phyloP scores from a whole-genome alignment of 2,888 invertebrate species.

The Lasioglossum villosulum region DNA sequence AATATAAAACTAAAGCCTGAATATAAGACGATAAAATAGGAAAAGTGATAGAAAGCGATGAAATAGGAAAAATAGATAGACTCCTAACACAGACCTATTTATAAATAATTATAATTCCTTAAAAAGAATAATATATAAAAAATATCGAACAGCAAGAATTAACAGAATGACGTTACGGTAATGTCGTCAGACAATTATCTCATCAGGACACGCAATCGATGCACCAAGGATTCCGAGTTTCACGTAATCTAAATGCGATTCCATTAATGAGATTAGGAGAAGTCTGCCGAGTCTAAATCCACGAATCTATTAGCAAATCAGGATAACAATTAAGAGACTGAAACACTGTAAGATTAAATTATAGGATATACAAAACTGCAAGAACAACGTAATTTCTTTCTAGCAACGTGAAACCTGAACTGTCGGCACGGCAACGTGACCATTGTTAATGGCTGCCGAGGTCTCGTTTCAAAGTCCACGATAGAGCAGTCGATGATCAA shows the following conservation, averaged over 20 bases:
- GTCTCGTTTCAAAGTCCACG: neutral
- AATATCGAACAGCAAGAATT: slow-evolving; percentile 2
- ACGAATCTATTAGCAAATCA: neutral
- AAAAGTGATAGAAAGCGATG: too few relatives aligned
- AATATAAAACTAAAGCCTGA: too few relatives aligned
- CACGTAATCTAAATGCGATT: slow-evolving; percentile 36
- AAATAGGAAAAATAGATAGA: too few relatives aligned
- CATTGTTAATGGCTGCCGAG: neutral
- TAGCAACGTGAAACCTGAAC: neutral
- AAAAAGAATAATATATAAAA: neutral
- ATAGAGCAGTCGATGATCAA: neutral
- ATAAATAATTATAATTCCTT: too few relatives aligned
- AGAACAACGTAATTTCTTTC: neutral
- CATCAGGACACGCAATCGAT: slow-evolving; percentile 24
- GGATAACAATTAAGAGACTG: neutral
- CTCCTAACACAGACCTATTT: too few relatives aligned
- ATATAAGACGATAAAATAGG: too few relatives aligned
- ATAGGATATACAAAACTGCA: neutral
- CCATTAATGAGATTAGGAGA: slow-evolving; percentile 38
- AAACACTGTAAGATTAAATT: neutral
- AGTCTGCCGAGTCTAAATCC: slow-evolving; percentile 12
- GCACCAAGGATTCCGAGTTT: slow-evolving; percentile 22
- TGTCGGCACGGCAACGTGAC: neutral
- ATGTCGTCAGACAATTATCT: slow-evolving; percentile 29
- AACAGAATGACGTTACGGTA: slow-evolving; percentile 22